Evolutionary conservation across 2,113 vertebrate species (phyloP).

Genomic region (Dipodomys ordii): DNA sequence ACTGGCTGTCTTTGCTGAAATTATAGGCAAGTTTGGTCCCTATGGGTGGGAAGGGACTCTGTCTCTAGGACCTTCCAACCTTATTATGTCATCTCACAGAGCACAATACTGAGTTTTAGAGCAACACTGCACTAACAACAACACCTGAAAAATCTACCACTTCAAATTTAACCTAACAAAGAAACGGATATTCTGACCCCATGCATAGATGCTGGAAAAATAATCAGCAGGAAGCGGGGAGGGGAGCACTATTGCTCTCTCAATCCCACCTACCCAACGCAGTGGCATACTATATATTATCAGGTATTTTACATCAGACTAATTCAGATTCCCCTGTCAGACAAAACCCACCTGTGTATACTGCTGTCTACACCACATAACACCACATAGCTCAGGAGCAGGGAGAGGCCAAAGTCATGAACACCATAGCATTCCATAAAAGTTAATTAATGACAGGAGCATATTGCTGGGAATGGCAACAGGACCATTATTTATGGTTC

Average conservation of each 20-base stretch:
- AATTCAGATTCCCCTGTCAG: conserved; percentile 65
- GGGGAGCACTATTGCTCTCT: not conserved
- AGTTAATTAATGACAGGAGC: conserved; percentile 80
- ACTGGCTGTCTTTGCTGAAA: not conserved
- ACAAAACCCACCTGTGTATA: conserved; percentile 76
- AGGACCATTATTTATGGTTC: conserved; percentile 63
- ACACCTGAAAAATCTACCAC: not conserved
- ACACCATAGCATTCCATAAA: conserved; percentile 82
- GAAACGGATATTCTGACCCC: conserved; percentile 10
- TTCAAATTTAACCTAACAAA: conserved; percentile 11
- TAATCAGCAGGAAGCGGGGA: not conserved
- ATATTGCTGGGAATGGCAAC: conserved; percentile 72
- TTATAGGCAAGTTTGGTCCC: not conserved
- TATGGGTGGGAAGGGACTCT: not conserved
- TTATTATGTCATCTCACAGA: not conserved
- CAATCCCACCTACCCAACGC: not conserved
- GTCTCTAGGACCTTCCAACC: not conserved
- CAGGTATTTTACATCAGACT: conserved; percentile 56
- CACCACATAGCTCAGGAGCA: conserved; percentile 81
- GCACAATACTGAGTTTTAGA: not conserved
- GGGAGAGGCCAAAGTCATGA: conserved; percentile 75
- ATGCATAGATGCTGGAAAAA: not conserved
- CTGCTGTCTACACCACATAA: conserved; percentile 76
- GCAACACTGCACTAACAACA: not conserved
- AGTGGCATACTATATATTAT: conserved; percentile 50